Conservation (phyloP, 2,113 vertebrate genomes). For the Vireo altiloquus region DNA sequence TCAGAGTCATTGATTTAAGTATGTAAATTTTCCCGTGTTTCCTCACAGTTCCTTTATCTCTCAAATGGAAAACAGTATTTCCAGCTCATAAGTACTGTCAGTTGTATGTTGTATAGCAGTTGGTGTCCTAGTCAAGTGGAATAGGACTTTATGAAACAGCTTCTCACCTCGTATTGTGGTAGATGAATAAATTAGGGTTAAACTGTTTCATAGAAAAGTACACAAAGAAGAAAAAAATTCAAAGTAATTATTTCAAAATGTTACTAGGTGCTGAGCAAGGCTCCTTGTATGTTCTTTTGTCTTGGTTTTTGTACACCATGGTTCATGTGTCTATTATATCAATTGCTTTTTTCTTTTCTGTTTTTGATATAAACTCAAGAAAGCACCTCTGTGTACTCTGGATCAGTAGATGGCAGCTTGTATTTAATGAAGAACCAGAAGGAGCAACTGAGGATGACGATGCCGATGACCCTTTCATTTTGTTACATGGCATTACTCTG, state of each 20-base stretch:
- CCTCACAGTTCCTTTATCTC: not conserved
- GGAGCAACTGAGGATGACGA: constrained; percentile 63
- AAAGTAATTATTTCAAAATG: not conserved
- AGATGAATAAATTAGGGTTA: not conserved
- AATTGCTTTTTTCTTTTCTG: not conserved
- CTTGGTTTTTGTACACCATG: not conserved
- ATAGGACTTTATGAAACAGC: not conserved
- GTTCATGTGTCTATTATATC: not conserved
- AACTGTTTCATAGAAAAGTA: not conserved
- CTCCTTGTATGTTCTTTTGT: not conserved
- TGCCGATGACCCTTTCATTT: constrained; percentile 78
- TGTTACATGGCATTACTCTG: constrained; percentile 79
- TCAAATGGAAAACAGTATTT: not conserved
- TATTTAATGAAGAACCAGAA: constrained; percentile 51
- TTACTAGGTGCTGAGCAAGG: not conserved
- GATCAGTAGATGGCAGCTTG: constrained; percentile 71
- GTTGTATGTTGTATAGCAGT: not conserved
- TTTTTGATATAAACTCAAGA: constrained; percentile 12
- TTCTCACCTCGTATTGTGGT: not conserved
- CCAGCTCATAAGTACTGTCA: not conserved
- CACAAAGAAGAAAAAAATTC: not conserved
- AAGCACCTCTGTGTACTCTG: constrained; percentile 63
- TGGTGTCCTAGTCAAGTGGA: not conserved
- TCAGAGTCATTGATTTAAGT: not conserved
- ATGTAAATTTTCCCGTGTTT: not conserved